These are phyloP conservation scores for Minunthozetes semirufus DNA, from an alignment of 2,888 invertebrate genomes.

Conservation along the genomic window DNA sequence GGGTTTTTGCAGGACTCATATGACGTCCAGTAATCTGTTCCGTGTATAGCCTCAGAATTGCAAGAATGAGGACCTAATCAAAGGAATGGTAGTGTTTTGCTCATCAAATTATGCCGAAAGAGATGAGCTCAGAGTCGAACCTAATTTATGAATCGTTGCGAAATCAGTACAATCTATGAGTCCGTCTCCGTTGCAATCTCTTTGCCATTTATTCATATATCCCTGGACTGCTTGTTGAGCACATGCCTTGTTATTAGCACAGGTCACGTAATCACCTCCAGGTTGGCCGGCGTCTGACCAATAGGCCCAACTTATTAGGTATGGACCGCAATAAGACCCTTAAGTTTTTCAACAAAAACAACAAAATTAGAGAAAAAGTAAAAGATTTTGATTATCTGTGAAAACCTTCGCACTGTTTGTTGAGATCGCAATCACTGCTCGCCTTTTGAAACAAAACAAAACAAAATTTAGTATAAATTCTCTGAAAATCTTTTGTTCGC, in stretches of 20 bases:
- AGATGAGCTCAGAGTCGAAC: conserved; percentile 33
- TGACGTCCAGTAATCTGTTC: conserved; percentile 35
- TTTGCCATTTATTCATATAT: conserved; percentile 60
- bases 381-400: neutral
- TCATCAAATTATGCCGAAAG: neutral
- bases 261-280: conserved; percentile 59
- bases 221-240: conserved; percentile 67
- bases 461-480: neutral
- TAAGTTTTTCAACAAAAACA: neutral
- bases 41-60: conserved; percentile 18
- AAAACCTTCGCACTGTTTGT: conserved; percentile 54
- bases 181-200: conserved; percentile 42
- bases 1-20: conserved; percentile 14
- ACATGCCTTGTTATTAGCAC: conserved; percentile 68
- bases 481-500: neutral
- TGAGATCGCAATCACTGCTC: conserved; percentile 47
- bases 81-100: neutral
- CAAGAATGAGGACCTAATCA: conserved; percentile 31
- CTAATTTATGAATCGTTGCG: conserved; percentile 41
- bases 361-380: neutral
- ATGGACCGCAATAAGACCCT: conserved; percentile 64
- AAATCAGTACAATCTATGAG: conserved; percentile 41
- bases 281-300: conserved; percentile 73
- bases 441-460: conserved; percentile 45
- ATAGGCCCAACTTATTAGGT: conserved; percentile 77